These are phyloP conservation scores for Junonia oenone DNA, from an alignment of 2,888 invertebrate species.

Conservation along the genomic window DNA sequence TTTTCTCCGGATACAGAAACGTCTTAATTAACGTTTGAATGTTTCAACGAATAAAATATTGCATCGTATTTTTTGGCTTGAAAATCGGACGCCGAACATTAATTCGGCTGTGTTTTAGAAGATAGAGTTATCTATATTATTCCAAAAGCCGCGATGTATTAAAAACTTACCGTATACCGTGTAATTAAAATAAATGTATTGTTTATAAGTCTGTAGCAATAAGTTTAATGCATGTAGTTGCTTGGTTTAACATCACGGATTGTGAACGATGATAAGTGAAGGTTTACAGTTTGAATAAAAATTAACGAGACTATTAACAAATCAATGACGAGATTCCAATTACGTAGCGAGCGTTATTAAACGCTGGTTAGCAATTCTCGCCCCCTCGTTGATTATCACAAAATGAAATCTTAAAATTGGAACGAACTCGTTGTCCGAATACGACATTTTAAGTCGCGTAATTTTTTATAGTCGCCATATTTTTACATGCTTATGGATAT, in stretches of 20 bases:
- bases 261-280: slow-evolving; percentile 43
- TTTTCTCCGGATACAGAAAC: slow-evolving; percentile 51
- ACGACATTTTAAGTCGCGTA: slow-evolving; percentile 12
- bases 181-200: slow-evolving; percentile 32
- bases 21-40: slow-evolving; percentile 66
- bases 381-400: slow-evolving; percentile 50
- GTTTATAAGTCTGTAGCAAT: slow-evolving; percentile 18
- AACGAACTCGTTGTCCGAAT: slow-evolving; percentile 29
- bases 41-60: slow-evolving; percentile 51
- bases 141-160: slow-evolving; percentile 9
- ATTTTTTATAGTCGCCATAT: neutral
- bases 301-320: slow-evolving; percentile 65
- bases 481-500: neutral
- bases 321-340: slow-evolving; percentile 66
- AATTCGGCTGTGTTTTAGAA: slow-evolving; percentile 30
- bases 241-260: slow-evolving; percentile 38
- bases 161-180: slow-evolving; percentile 31
- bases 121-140: slow-evolving; percentile 15
- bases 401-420: slow-evolving; percentile 61
- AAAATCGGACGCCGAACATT: slow-evolving; percentile 36
- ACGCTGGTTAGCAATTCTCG: slow-evolving; percentile 50
- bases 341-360: slow-evolving; percentile 59
- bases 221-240: slow-evolving; percentile 3
- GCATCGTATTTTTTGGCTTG: slow-evolving; percentile 41
- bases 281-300: slow-evolving; percentile 52